Evolutionary conservation across 2,113 vertebrate genomes (phyloP).

Genomic region (Madoqua kirkii): DNA sequence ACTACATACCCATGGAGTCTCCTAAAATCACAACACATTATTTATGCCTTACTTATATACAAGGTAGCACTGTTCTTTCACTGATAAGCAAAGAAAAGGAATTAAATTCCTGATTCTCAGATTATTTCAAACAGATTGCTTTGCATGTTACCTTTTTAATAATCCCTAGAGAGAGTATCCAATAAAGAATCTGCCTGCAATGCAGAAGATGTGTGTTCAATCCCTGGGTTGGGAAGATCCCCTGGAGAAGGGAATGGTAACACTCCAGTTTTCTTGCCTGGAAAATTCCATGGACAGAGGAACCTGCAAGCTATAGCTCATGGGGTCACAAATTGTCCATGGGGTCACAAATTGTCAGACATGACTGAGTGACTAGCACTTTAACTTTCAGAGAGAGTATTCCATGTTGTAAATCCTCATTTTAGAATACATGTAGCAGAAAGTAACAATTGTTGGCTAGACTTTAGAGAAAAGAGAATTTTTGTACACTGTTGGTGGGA

Average conservation of each 20-base stretch:
- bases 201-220: neutral
- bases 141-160: neutral
- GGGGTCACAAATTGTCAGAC: neutral
- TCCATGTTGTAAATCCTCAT: neutral
- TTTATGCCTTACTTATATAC: neutral
- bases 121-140: slow-evolving; percentile 9
- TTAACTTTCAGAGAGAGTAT: neutral
- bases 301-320: neutral
- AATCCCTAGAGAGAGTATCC: neutral
- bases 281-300: neutral
- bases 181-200: neutral
- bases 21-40: neutral
- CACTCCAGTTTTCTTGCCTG: neutral
- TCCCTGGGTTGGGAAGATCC: neutral
- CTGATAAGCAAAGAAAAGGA: neutral
- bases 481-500: neutral
- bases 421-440: neutral
- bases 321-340: neutral
- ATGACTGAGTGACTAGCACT: neutral
- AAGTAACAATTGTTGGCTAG: neutral
- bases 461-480: neutral
- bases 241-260: neutral
- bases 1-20: neutral
- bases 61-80: neutral
- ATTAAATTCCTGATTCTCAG: neutral